Evolutionary conservation across 1,140 invertebrate genomes (phyloP), one percentile per base, ranked within the genome.

Genomic region (Piezodorus guildinii): DNA sequence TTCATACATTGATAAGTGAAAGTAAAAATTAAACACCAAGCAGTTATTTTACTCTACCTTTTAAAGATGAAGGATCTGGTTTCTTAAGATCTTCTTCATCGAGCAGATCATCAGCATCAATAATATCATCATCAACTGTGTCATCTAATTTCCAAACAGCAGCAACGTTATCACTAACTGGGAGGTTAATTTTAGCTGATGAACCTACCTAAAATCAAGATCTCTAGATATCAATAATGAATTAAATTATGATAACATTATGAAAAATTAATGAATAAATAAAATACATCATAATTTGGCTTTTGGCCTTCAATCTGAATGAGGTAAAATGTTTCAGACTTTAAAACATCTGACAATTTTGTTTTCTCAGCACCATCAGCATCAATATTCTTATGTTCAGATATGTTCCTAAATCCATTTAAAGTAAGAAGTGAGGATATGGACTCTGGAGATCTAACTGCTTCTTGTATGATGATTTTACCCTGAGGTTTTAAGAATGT

Each of bases 31-130:
- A 30, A 30, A 30, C 3, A 30, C 27, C 8, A 30, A 30, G 3
- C 8, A 4, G 8, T 30, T 30, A 30, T 30, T 30, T 30, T 10
- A 39, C 12, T 15, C 63, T 77, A 92, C 90, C 90, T 83, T 79
- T 86, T 8, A 96, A 77, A 34, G 86, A 85, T 21, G 82, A 73
- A 43, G 87, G 81, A 72, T 91, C 84, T 44, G 94, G 94, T 77
- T 89, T 94, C 65, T 85, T 83, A 51, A 91, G 77, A 76, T 97
- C 95, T 65, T 86, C 84, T 72, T 94, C 91, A 76, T 95, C 90
- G 16, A 98, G 75, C 21, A 97, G 78, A 68, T 87, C 81, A 77
- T 96, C 87, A 54, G 87, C 84, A 77, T 96, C 85, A 63, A 96
- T 93, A 3, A 91, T 78, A 54, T 92, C 90, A 69, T 86, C 81